phyloP scores from a whole-genome alignment of 2,888 invertebrate species.

The Erpobdella octoculata region DNA sequence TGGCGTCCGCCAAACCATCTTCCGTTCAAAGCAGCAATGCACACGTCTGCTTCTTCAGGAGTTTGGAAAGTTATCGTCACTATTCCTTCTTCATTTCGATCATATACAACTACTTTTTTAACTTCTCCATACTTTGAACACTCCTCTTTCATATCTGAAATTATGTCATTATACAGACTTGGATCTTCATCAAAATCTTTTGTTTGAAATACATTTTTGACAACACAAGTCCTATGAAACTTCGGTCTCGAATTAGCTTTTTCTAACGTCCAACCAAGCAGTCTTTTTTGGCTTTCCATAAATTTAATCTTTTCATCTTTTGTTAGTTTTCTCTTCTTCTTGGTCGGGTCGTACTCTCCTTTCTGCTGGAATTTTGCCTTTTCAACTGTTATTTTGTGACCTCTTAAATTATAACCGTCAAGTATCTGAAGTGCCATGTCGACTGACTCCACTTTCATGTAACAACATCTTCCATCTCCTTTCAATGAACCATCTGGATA shows the following conservation, averaged over 20 bases:
- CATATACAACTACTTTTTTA: slow-evolving; percentile 79
- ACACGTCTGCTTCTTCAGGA: slow-evolving; percentile 83
- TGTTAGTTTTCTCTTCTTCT: slow-evolving; percentile 73
- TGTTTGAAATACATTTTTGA: slow-evolving; percentile 85
- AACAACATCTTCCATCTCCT: slow-evolving; percentile 92
- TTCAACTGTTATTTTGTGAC: slow-evolving; percentile 76
- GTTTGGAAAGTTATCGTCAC: slow-evolving; percentile 82
- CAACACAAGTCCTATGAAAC: slow-evolving; percentile 80
- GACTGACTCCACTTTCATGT: slow-evolving; percentile 92
- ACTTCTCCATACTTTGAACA: slow-evolving; percentile 84
- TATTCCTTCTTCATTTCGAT: slow-evolving; percentile 88
- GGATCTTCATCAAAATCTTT: slow-evolving; percentile 81
- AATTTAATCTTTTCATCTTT: slow-evolving; percentile 72
- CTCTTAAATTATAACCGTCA: slow-evolving; percentile 75
- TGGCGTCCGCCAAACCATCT: slow-evolving; percentile 58
- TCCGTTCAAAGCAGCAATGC: slow-evolving; percentile 75
- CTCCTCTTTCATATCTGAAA: slow-evolving; percentile 80
- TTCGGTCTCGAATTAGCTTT: slow-evolving; percentile 74
- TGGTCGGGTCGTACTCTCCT: slow-evolving; percentile 71
- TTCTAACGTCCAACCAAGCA: slow-evolving; percentile 95
- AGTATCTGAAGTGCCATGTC: slow-evolving; percentile 80
- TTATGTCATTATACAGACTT: slow-evolving; percentile 76
- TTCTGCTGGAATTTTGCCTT: slow-evolving; percentile 87
- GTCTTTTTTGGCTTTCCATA: slow-evolving; percentile 79
- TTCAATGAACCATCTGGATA: slow-evolving; percentile 74